These are phyloP conservation scores for Pherbina coryleti DNA, from an alignment of 2,888 invertebrate species.

Conservation along the genomic window DNA sequence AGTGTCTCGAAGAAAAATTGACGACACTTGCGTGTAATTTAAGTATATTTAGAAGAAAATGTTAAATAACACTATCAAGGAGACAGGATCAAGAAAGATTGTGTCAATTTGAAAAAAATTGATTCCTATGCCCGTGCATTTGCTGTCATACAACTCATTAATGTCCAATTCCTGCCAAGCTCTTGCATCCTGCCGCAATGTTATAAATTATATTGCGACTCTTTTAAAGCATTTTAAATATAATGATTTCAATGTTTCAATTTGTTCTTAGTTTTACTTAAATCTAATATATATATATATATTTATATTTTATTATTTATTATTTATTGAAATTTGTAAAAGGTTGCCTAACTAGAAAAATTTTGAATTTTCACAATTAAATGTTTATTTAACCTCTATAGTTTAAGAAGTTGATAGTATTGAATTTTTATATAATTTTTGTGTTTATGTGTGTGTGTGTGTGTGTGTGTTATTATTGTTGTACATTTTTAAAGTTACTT, in stretches of 20 bases:
- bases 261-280: background rate
- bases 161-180: background rate
- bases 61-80: too few species aligned
- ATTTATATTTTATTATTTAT: background rate
- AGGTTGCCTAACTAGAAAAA: slow-evolving; percentile 21
- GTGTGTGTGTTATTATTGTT: background rate
- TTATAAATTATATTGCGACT: background rate
- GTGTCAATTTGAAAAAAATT: too few species aligned
- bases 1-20: too few species aligned
- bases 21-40: too few species aligned
- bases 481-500: background rate
- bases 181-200: background rate
- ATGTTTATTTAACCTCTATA: background rate
- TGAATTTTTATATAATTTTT: background rate
- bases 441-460: background rate
- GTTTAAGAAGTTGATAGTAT: background rate
- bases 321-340: slow-evolving; percentile 13
- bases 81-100: too few species aligned
- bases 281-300: too few species aligned
- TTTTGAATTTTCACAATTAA: background rate
- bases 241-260: background rate
- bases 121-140: too few species aligned
- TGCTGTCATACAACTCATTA: too few species aligned
- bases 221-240: background rate
- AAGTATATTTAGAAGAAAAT: too few species aligned